phyloP scores from a whole-genome alignment of 2,113 vertebrate genomes.

The Brienomyrus brachyistius region DNA sequence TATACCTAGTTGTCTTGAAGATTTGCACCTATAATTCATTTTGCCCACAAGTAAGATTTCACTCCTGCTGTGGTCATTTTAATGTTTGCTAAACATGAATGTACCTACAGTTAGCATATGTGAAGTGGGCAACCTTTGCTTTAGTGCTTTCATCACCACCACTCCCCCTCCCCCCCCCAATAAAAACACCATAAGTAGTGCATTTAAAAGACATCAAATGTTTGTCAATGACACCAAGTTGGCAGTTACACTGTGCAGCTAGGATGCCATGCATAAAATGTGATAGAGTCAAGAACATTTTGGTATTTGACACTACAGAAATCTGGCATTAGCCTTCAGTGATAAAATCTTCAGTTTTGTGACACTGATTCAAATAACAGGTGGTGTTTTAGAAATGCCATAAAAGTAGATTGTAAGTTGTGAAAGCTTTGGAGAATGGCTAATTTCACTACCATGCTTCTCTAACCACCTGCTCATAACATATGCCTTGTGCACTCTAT shows the following conservation, averaged over 20 bases:
- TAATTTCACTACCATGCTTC: not conserved
- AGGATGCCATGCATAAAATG: not conserved
- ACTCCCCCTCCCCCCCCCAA: too few species aligned
- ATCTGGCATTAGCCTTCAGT: not conserved
- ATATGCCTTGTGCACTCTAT: not conserved
- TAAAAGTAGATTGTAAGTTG: not conserved
- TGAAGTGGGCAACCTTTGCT: not conserved
- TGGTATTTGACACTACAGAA: not conserved
- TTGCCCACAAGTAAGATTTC: not conserved
- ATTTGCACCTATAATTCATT: not conserved
- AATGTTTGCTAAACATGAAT: not conserved
- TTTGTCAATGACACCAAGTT: not conserved
- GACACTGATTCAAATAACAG: not conserved
- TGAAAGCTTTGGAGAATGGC: not conserved
- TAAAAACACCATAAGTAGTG: not conserved
- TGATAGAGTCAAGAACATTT: not conserved
- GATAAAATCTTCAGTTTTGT: not conserved
- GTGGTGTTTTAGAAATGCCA: not conserved
- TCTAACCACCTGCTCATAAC: not conserved
- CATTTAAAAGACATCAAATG: not conserved
- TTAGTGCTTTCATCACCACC: not conserved
- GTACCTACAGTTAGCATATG: not conserved
- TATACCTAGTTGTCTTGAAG: not conserved
- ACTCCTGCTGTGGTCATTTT: not conserved
- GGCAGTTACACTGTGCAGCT: not conserved